Conservation (phyloP, 2,797 vertebrate species). For the Ammospiza maritima region DNA sequence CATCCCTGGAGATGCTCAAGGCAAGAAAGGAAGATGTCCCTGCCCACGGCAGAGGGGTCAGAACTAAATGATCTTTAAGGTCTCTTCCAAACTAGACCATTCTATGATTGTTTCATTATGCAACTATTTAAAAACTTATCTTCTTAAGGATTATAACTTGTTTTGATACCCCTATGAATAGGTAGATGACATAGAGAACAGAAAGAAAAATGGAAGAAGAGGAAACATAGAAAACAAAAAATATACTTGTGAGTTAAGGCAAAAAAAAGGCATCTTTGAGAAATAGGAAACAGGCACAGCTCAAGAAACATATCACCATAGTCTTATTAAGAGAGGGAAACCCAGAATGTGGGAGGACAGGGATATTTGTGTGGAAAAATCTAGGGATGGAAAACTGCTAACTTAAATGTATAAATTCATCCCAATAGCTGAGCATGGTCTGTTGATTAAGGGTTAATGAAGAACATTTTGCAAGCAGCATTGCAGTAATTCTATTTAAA, state of each 20-base stretch:
- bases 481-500: conserved; percentile 64
- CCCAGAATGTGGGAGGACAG: neutral
- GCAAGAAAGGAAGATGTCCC: neutral
- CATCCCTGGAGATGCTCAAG: neutral
- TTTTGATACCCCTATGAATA: neutral
- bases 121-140: neutral
- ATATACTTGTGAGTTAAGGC: neutral
- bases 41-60: neutral
- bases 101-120: neutral
- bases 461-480: conserved; percentile 36
- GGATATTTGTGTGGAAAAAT: neutral
- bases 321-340: neutral
- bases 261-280: neutral
- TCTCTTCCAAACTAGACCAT: neutral
- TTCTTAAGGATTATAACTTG: neutral
- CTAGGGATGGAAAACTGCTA: neutral
- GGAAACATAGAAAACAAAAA: neutral
- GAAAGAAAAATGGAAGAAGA: neutral
- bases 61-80: neutral
- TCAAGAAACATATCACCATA: neutral
- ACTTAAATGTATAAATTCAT: conserved; percentile 5
- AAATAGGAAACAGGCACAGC: neutral
- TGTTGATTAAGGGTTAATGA: conserved; percentile 61
- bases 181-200: neutral
- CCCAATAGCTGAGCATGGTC: neutral